Evolutionary conservation across 1,140 invertebrate genomes (phyloP).

Genomic region (Druon quercuslanigerum): DNA sequence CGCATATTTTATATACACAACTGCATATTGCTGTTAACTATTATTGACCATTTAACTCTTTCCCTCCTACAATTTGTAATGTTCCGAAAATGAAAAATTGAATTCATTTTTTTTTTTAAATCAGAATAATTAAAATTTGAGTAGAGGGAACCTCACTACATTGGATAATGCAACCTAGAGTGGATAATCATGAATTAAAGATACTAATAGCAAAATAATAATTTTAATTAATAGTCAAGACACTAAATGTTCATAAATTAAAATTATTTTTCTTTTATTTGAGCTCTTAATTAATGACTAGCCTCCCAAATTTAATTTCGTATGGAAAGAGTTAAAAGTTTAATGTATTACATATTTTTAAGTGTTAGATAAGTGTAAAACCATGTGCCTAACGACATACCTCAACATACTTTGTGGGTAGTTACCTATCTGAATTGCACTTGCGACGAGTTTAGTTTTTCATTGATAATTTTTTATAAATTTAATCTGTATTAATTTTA

Average conservation of each 20-base stretch:
- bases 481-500: no score
- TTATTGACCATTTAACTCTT: constrained; percentile 43
- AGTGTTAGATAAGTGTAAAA: constrained; percentile 53
- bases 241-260: no score
- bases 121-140: no score
- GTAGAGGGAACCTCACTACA: no score
- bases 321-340: constrained; percentile 45
- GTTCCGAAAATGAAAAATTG: neutral
- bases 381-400: constrained; percentile 71
- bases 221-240: no score
- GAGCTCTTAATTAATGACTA: no score
- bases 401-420: constrained; percentile 64
- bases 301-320: neutral
- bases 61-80: neutral
- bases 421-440: constrained; percentile 63
- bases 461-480: neutral
- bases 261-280: no score
- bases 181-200: no score
- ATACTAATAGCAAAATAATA: no score
- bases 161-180: no score
- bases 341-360: constrained; percentile 51
- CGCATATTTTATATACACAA: constrained; percentile 64
- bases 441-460: constrained; percentile 43
- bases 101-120: neutral
- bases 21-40: constrained; percentile 45